Conservation (phyloP, 2,113 vertebrate genomes). For the Alexandromys fortis region DNA sequence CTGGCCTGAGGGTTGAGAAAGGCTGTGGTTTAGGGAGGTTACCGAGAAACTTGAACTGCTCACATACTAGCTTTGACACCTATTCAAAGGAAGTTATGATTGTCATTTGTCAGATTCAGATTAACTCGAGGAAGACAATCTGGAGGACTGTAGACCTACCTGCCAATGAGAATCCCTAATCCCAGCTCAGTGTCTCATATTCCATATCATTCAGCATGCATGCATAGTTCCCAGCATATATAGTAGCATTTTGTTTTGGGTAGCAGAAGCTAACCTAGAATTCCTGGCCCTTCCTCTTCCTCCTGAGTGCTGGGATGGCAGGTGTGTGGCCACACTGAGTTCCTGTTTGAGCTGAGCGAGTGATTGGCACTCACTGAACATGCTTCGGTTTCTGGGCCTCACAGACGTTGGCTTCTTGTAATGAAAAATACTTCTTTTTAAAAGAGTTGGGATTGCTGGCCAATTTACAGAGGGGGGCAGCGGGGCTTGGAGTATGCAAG, state of each 20-base stretch:
- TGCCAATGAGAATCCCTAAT: background rate
- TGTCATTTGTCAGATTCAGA: conserved; percentile 24
- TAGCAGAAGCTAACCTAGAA: background rate
- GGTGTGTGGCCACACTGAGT: background rate
- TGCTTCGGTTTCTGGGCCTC: background rate
- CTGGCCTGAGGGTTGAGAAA: background rate
- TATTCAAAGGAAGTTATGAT: background rate
- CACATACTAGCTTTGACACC: background rate
- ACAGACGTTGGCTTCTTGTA: background rate
- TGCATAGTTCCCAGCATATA: background rate
- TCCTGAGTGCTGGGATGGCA: background rate
- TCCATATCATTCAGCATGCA: background rate
- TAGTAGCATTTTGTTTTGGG: background rate
- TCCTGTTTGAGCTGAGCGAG: background rate
- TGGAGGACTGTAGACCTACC: background rate
- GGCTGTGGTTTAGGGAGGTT: background rate
- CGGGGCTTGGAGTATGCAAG: background rate
- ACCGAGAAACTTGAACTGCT: background rate
- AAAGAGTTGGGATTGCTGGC: background rate
- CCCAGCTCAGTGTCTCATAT: background rate
- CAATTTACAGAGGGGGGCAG: background rate
- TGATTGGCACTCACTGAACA: accelerated
- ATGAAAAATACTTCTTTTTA: background rate
- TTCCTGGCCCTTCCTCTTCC: background rate
- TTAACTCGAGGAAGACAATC: background rate